Evolutionary conservation across 1,140 invertebrate species (phyloP).

Genomic region (Acromyrmex charruanus): DNA sequence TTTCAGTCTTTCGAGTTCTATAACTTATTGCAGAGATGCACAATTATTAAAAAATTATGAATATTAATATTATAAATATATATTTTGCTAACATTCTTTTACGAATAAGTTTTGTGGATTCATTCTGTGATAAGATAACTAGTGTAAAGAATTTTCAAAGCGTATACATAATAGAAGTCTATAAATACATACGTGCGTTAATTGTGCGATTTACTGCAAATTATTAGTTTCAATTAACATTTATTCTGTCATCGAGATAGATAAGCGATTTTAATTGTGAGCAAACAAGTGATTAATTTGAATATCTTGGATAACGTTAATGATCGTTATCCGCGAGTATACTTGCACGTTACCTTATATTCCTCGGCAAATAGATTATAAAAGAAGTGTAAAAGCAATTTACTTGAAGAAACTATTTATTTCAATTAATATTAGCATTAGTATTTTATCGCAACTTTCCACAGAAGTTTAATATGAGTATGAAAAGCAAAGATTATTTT

Average conservation of each 20-base stretch:
- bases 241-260: not conserved
- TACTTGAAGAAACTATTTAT: not conserved
- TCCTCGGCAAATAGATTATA: conserved; percentile 10
- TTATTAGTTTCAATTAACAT: conserved; percentile 9
- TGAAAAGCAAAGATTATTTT: not conserved
- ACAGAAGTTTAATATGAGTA: not conserved
- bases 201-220: conserved; percentile 3
- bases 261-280: not conserved
- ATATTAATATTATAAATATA: not conserved
- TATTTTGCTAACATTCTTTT: conserved; percentile 14
- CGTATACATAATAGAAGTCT: not conserved
- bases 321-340: not conserved
- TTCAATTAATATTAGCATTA: conserved; percentile 16
- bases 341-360: not conserved
- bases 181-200: not conserved
- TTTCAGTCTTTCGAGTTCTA: not conserved
- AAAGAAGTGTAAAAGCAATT: conserved; percentile 7
- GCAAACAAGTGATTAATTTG: conserved; percentile 11
- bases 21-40: not conserved
- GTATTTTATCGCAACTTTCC: conserved; percentile 49
- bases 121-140: not conserved
- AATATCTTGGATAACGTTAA: not conserved
- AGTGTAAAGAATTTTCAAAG: not conserved
- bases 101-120: not conserved
- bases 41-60: not conserved